phyloP scores from a whole-genome alignment of 2,113 vertebrate species.

The Dicrurus megarhynchus region DNA sequence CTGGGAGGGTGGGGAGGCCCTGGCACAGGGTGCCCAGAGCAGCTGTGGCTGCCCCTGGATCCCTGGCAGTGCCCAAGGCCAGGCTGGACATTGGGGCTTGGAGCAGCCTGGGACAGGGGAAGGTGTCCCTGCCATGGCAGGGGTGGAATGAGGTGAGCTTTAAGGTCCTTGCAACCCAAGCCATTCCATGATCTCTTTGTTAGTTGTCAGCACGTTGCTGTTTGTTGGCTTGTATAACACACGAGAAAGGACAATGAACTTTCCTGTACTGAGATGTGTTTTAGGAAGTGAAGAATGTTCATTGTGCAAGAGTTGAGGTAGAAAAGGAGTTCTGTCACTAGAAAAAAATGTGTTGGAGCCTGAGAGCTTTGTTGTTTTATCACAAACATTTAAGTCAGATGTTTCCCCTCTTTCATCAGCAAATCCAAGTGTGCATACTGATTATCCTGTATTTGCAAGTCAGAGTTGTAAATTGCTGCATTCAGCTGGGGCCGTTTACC shows the following conservation, averaged over 20 bases:
- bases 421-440: not conserved
- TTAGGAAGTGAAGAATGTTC: not conserved
- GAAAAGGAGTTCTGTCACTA: not conserved
- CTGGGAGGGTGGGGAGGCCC: not conserved
- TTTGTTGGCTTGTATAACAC: not conserved
- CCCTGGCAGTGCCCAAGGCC: not conserved
- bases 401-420: not conserved
- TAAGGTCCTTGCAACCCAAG: not conserved
- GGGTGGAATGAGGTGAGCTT: not conserved
- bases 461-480: conserved; percentile 4
- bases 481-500: not conserved
- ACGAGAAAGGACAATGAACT: not conserved
- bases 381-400: not conserved
- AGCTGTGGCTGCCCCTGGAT: not conserved
- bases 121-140: not conserved
- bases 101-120: not conserved
- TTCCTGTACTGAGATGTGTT: not conserved
- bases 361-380: not conserved
- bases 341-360: not conserved
- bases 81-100: not conserved
- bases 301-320: not conserved
- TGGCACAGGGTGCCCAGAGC: not conserved
- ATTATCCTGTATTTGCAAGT: conserved; percentile 11
- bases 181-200: not conserved
- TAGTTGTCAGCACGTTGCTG: not conserved